A percentile compares a stretch with the other conserved stretches of the same genome.
phyloP scores from a whole-genome alignment of 2,888 invertebrate genomes.

The Ophion slaviceki region DNA sequence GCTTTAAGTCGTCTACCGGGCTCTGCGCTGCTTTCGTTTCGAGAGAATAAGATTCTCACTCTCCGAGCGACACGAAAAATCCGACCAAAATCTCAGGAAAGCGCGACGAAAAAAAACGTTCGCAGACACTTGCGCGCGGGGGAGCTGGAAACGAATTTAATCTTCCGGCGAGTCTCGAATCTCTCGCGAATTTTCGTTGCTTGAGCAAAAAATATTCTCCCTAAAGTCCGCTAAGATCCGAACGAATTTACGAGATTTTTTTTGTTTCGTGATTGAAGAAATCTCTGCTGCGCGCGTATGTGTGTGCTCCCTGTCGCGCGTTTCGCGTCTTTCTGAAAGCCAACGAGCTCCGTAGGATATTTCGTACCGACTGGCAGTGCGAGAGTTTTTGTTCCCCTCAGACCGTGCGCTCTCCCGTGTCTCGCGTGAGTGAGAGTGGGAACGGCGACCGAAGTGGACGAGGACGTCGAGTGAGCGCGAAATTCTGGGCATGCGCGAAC shows the following conservation, averaged over 20 bases:
- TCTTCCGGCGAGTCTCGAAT: neutral
- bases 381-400: constrained; percentile 32
- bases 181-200: neutral
- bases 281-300: constrained; percentile 2
- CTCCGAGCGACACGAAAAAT: neutral
- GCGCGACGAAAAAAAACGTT: neutral
- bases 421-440: constrained; percentile 15
- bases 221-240: neutral
- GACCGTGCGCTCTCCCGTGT: neutral
- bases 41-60: too few species aligned
- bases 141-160: neutral
- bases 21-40: neutral
- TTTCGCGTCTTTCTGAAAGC: constrained; percentile 59
- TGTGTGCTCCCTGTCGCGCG: constrained; percentile 50
- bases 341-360: constrained; percentile 36
- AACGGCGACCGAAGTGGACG: constrained; percentile 5
- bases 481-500: constrained; percentile 27
- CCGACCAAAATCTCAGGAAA: neutral
- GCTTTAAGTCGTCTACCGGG: neutral
- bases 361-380: constrained; percentile 51
- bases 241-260: constrained; percentile 5
- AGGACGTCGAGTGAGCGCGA: constrained; percentile 41
- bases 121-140: neutral
- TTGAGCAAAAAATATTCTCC: neutral
- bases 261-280: neutral